Conservation (phyloP, 2,113 vertebrate species). For the Platycercus adscitus region DNA sequence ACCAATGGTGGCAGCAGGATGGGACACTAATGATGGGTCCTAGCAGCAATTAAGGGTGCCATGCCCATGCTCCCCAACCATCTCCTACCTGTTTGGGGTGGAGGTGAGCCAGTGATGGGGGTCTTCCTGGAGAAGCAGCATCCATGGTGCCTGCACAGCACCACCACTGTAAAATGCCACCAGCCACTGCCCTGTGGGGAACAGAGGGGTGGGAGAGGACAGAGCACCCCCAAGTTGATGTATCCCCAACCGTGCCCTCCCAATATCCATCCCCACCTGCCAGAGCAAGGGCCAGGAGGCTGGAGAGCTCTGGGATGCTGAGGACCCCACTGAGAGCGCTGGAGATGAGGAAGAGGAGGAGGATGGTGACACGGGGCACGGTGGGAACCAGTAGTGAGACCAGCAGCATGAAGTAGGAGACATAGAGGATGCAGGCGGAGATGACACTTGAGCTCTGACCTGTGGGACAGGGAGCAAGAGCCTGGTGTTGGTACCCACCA, state of each 20-base stretch:
- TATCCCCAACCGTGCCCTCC: background rate
- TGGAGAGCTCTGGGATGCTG: background rate
- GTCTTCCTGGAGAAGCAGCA: background rate
- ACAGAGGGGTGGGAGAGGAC: rapidly evolving
- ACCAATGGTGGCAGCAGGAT: background rate
- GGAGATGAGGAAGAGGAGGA: conserved; percentile 73
- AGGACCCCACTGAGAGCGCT: conserved; percentile 76
- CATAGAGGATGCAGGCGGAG: conserved; percentile 74
- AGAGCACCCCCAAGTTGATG: rapidly evolving
- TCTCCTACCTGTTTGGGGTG: conserved; percentile 76
- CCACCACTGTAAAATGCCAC: background rate
- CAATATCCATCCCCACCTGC: background rate
- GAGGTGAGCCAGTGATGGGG: conserved; percentile 41
- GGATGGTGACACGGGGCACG: conserved; percentile 64
- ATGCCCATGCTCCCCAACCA: background rate
- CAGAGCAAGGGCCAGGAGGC: background rate
- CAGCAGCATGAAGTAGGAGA: conserved; percentile 73
- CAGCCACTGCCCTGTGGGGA: conserved; percentile 72
- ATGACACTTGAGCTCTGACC: conserved; percentile 73
- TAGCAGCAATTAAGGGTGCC: background rate
- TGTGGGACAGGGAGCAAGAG: background rate
- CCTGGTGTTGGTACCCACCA: background rate
- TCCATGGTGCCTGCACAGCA: background rate
- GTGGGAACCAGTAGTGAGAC: conserved; percentile 68
- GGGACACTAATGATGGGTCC: background rate